Evolutionary conservation across 1,140 invertebrate genomes (phyloP).

Genomic region (Drosophila paulistorum): DNA sequence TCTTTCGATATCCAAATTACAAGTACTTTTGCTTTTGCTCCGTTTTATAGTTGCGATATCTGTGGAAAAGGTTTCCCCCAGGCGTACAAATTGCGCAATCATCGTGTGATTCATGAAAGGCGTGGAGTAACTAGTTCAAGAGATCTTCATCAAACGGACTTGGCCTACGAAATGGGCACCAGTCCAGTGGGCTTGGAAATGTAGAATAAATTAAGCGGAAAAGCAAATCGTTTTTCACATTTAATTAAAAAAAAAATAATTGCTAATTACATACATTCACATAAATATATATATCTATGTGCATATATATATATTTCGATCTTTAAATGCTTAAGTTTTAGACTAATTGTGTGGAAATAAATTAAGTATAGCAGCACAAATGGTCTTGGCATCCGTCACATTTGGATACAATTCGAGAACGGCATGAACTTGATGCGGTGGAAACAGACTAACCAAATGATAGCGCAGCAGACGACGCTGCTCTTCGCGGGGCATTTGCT

Average conservation of each 20-base stretch:
- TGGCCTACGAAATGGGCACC: conserved; percentile 49
- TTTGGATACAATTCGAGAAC: conserved; percentile 94
- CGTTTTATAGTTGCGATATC: conserved; percentile 65
- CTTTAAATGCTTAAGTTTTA: conserved; percentile 59
- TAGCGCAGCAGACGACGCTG: conserved; percentile 90
- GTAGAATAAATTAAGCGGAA: conserved; percentile 31
- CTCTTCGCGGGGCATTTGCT: conserved; percentile 85
- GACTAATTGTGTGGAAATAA: conserved; percentile 86
- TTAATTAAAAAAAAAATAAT: conserved; percentile 9
- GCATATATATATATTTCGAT: conserved; percentile 33
- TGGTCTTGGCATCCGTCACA: conserved; percentile 93
- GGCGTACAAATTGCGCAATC: conserved; percentile 74
- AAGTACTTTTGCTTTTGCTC: neutral
- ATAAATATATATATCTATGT: conserved; percentile 53
- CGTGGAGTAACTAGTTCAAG: conserved; percentile 20
- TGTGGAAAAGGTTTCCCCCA: conserved; percentile 78
- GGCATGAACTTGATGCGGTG: conserved; percentile 92
- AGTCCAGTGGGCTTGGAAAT: conserved; percentile 57
- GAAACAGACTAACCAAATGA: conserved; percentile 93
- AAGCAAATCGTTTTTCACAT: conserved; percentile 7
- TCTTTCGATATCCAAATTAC: neutral
- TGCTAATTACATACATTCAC: conserved; percentile 32
- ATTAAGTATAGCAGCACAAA: conserved; percentile 93
- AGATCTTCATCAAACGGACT: conserved; percentile 34
- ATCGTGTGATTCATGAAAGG: conserved; percentile 66